Evolutionary conservation across 2,888 invertebrate species (phyloP).

Genomic region (Torymus auratus): DNA sequence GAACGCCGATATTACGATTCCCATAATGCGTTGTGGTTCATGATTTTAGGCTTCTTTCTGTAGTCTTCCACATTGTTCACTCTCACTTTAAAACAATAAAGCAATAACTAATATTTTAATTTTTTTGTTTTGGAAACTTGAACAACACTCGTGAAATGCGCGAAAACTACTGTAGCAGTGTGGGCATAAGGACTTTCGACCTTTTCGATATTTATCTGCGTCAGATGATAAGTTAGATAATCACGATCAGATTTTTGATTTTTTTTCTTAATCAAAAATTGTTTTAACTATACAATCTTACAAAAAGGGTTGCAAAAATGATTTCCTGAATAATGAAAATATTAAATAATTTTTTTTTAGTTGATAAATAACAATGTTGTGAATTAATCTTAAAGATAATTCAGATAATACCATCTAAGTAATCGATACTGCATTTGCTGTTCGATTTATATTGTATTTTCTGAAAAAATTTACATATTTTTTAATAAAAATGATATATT

Average conservation of each 20-base stretch:
- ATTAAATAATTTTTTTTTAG: not conserved
- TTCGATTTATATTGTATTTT: constrained; percentile 40
- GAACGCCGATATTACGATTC: constrained; percentile 30
- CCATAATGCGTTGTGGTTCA: constrained; percentile 1
- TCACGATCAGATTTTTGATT: not conserved
- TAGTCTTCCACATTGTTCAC: constrained; percentile 22
- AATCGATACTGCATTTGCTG: constrained; percentile 48
- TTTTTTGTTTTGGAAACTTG: constrained; percentile 42
- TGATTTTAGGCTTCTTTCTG: not conserved
- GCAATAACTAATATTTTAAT: not conserved
- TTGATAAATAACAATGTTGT: not conserved
- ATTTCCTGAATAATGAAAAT: not conserved
- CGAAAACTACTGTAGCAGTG: constrained; percentile 49
- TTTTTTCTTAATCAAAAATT: not conserved
- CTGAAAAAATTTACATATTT: not conserved
- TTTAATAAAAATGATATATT: not conserved
- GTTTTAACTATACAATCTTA: not conserved
- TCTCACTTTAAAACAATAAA: constrained; percentile 3
- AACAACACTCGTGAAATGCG: constrained; percentile 46
- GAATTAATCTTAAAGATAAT: constrained; percentile 29
- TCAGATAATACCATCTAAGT: constrained; percentile 12
- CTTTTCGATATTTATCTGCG: constrained; percentile 44
- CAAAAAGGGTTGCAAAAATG: not conserved
- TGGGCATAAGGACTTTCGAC: constrained; percentile 34
- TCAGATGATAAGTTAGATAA: constrained; percentile 40